Evolutionary conservation across 2,797 vertebrate species (phyloP).

Genomic region (Siniperca scherzeri): DNA sequence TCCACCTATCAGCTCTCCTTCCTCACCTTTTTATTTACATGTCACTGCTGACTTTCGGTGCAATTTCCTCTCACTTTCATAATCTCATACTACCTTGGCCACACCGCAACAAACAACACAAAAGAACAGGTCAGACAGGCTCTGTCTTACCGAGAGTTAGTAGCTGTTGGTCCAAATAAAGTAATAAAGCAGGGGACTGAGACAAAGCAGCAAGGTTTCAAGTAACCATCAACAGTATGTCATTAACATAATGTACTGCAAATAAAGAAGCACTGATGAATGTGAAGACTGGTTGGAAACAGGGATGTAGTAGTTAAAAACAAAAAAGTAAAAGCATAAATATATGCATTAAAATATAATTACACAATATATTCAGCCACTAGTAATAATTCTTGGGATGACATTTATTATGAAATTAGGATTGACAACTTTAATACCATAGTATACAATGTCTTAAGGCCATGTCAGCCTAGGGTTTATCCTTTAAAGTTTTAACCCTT

Average conservation of each 20-base stretch:
- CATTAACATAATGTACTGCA: not conserved
- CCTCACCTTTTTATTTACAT: not conserved
- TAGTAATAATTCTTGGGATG: not conserved
- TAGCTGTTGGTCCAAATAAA: not conserved
- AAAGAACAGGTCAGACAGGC: constrained; percentile 63
- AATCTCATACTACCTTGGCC: accelerated
- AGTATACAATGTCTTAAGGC: not conserved
- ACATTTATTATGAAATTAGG: not conserved
- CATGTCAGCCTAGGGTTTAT: not conserved
- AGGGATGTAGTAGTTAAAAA: not conserved
- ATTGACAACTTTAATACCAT: not conserved
- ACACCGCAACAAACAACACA: not conserved
- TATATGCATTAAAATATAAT: not conserved
- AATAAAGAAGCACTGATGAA: not conserved
- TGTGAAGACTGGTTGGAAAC: not conserved
- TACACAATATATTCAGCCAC: not conserved
- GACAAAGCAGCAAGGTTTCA: not conserved
- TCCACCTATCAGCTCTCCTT: not conserved
- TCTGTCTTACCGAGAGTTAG: not conserved
- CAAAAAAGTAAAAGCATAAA: not conserved
- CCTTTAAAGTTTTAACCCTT: not conserved
- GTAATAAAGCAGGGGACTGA: not conserved
- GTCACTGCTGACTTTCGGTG: not conserved
- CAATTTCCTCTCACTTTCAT: not conserved
- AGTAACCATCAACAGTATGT: not conserved